Evolutionary conservation across 2,113 vertebrate species (phyloP).

Genomic region (Paramisgurnus dabryanus): DNA sequence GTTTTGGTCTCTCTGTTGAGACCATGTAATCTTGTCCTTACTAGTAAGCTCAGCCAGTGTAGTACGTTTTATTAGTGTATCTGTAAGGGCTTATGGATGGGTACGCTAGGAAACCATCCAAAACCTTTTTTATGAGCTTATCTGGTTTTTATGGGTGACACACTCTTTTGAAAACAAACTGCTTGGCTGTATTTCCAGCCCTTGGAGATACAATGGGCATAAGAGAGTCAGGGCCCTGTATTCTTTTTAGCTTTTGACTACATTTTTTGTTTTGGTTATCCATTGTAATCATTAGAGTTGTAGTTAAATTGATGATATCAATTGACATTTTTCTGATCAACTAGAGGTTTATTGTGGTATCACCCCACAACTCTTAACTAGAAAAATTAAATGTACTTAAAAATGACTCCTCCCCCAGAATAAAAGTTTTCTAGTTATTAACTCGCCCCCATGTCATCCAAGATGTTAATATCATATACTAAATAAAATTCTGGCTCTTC

Average conservation of each 20-base stretch:
- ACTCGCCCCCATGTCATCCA: too few relatives aligned
- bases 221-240: neutral
- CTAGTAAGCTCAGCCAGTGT: neutral
- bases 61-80: constrained; percentile 1
- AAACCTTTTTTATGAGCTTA: constrained; percentile 50
- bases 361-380: too few relatives aligned
- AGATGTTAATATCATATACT: too few relatives aligned
- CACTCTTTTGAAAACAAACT: constrained; percentile 53
- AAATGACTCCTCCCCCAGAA: too few relatives aligned
- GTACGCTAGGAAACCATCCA: constrained; percentile 10
- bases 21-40: constrained; percentile 15
- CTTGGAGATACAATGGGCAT: neutral
- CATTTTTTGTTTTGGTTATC: neutral
- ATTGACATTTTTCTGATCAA: neutral
- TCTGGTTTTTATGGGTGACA: constrained; percentile 52
- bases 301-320: neutral
- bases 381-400: too few relatives aligned
- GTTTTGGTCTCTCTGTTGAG: constrained; percentile 8
- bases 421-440: too few relatives aligned
- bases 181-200: constrained; percentile 22
- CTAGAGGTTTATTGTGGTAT: too few relatives aligned
- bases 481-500: too few relatives aligned
- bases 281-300: neutral
- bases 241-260: constrained; percentile 2
- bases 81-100: neutral